phyloP scores from a whole-genome alignment of 2,797 vertebrate species.

The Tangara arthus region DNA sequence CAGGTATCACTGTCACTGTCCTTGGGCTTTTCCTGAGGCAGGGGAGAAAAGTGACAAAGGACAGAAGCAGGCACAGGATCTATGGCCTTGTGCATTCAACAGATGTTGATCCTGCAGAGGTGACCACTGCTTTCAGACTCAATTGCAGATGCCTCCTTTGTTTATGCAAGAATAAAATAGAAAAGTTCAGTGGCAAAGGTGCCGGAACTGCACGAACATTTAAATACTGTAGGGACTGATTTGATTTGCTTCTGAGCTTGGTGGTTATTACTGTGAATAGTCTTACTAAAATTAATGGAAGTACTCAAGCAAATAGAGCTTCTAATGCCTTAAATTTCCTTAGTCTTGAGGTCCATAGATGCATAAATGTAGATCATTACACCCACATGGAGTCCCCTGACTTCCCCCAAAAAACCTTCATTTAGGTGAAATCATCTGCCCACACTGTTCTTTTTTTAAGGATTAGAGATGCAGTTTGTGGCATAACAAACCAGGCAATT shows the following conservation, averaged over 20 bases:
- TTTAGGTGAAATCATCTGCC: slow-evolving; percentile 48
- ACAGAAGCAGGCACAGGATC: background rate
- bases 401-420: background rate
- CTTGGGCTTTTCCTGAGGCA: background rate
- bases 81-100: background rate
- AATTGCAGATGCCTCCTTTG: background rate
- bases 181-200: background rate
- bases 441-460: slow-evolving; percentile 28
- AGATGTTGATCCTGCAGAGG: background rate
- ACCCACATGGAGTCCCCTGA: slow-evolving; percentile 29
- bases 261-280: background rate
- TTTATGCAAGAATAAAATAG: background rate
- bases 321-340: slow-evolving; percentile 20
- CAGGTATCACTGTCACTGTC: background rate
- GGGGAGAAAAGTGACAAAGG: background rate
- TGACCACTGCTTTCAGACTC: background rate
- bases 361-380: slow-evolving; percentile 36
- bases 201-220: background rate
- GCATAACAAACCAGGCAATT: background rate
- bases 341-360: slow-evolving; percentile 37
- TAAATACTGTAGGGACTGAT: background rate
- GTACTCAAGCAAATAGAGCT: slow-evolving; percentile 9
- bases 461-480: slow-evolving; percentile 15
- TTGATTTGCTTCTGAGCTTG: background rate
- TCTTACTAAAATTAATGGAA: slow-evolving; percentile 16